These are phyloP conservation scores for Rostrhamus sociabilis DNA, from an alignment of 2,797 vertebrate species.

Conservation along the genomic window DNA sequence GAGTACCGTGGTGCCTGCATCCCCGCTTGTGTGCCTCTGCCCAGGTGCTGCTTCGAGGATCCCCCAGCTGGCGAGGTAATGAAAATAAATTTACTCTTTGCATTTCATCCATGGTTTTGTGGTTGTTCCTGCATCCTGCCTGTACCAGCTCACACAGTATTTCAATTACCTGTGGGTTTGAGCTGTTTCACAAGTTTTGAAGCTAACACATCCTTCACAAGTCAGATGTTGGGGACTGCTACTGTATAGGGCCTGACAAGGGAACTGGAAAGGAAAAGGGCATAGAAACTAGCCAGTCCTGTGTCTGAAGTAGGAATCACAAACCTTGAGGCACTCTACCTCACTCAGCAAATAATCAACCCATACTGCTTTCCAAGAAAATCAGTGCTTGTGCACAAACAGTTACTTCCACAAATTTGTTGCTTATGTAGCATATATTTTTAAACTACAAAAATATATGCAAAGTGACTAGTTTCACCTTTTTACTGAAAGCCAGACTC, in stretches of 20 bases:
- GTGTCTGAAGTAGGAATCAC: neutral
- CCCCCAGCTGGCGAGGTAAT: neutral
- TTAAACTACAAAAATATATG: neutral
- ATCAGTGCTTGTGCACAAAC: neutral
- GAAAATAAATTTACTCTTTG: neutral
- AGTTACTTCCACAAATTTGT: neutral
- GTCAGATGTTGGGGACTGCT: neutral
- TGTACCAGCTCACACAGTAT: neutral
- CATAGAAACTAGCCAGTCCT: neutral
- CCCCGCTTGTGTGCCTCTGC: neutral
- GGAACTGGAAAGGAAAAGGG: neutral
- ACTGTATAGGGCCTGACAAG: accelerated
- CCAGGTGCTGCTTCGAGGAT: neutral
- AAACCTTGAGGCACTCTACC: neutral
- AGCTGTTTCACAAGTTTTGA: neutral
- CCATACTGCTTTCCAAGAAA: neutral
- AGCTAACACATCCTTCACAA: neutral
- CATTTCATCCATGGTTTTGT: neutral
- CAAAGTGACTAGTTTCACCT: neutral
- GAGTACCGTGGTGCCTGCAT: accelerated
- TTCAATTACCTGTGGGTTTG: neutral
- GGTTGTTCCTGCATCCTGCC: neutral
- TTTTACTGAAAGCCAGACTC: neutral
- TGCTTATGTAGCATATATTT: neutral
- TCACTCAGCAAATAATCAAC: neutral